These are phyloP conservation scores for Ceramica pisi DNA, from an alignment of 2,888 invertebrate species.

Conservation along the genomic window DNA sequence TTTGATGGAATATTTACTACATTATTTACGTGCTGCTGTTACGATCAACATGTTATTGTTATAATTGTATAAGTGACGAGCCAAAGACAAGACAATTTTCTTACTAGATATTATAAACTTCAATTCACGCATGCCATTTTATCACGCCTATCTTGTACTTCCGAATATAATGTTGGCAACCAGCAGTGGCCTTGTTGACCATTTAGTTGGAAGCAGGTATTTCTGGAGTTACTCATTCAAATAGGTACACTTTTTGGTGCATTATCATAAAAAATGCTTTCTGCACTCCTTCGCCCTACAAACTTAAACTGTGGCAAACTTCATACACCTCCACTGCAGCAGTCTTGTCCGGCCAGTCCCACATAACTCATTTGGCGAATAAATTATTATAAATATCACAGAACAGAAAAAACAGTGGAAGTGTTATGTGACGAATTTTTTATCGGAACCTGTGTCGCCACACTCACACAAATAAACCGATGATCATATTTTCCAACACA, in stretches of 20 bases:
- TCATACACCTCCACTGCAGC: no score
- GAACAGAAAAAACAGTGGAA: no score
- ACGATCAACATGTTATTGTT: conserved; percentile 1
- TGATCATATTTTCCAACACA: no score
- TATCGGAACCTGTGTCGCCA: no score
- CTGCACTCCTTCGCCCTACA: no score
- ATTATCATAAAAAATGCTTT: no score
- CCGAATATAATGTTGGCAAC: conserved; percentile 46
- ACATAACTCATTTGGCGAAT: no score
- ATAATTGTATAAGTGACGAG: background rate
- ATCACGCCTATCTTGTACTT: conserved; percentile 5
- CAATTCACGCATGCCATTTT: conserved; percentile 1
- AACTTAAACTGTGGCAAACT: no score
- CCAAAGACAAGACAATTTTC: background rate
- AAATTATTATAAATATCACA: no score
- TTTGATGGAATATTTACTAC: conserved; percentile 1
- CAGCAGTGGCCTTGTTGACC: conserved; percentile 49
- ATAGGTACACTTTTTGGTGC: conserved; percentile 7
- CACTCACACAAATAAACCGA: no score
- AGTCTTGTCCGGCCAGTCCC: no score
- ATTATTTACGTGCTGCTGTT: conserved; percentile 4
- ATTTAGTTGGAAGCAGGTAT: conserved; percentile 44
- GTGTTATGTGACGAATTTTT: no score
- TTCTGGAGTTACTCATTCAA: conserved; percentile 36
- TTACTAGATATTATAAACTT: background rate